Evolutionary conservation across 2,888 invertebrate species (phyloP), one percentile per base, ranked within the genome.

Genomic region (Stramonita haemastoma): DNA sequence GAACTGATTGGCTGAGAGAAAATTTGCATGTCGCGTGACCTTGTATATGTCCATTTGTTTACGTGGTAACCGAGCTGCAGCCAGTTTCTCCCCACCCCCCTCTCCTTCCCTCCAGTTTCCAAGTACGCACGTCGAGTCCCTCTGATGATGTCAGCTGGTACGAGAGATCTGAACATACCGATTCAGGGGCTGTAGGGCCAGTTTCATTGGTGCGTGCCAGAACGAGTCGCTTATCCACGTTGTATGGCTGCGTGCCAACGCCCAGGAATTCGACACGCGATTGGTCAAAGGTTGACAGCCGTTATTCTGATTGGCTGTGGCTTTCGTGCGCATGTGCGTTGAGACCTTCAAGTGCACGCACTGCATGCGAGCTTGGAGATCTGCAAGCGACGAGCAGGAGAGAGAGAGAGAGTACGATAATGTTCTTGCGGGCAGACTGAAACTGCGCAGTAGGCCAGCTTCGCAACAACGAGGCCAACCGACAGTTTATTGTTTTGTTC

Each of bases 11-110:
- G 81, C 26, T 26, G 81, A 81, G 36, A 13, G 81, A 46, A 81
- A 81, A 81, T 81, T 81, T 81, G 81, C 81, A 81, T 81, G 81
- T 46, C 46, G 81, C 81, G 81, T 46, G 81, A 81, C 81, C 81
- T 81, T 81, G 81, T 81, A 81, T 19, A 11, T 22, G 36, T 46
- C 26, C 81, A 36, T 81, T 46, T 81, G 81, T 81, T 81, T 81
- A 81, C 46, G 81, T 81, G 81, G 81, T 81, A 81, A 81, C 81
- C 81, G 81, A 81, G 81, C 81, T 81, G 81, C 46, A 36, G 13
- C 46, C 6, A 29, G 11, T 26, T 46, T 81, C 26, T 22, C 19
- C 17, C 77, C 77, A 0, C 29, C 2, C 32, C 17, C 22, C 46
- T 22, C 26, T 79, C 22, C 13, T n/a, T 73, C 73, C n/a, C 17